These are phyloP conservation scores for Steinernema scapterisci DNA, from an alignment of 2,888 invertebrate species.

Conservation along the genomic window DNA sequence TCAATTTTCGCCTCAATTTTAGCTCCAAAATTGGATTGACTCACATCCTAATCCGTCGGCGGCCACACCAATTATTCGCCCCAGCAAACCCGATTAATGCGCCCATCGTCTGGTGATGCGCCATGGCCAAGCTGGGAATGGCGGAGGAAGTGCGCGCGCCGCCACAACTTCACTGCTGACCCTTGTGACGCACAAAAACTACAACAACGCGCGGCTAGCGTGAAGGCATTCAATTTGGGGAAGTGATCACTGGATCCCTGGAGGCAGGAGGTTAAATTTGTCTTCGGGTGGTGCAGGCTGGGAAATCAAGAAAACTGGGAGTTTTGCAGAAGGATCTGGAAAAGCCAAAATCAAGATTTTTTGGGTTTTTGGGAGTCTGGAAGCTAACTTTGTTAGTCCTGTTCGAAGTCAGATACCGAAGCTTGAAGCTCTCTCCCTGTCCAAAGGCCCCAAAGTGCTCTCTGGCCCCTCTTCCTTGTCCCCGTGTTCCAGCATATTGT, in stretches of 20 bases:
- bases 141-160: not conserved
- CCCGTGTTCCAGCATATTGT: not conserved
- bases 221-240: constrained; percentile 1
- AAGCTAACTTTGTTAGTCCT: too few relatives aligned
- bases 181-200: too few relatives aligned
- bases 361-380: too few relatives aligned
- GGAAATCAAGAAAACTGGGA: too few relatives aligned
- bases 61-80: constrained; percentile 30
- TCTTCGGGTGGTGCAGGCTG: too few relatives aligned
- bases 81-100: constrained; percentile 28
- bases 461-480: too few relatives aligned
- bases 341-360: too few relatives aligned
- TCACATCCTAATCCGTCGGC: constrained; percentile 3
- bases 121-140: not conserved
- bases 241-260: not conserved
- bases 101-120: constrained; percentile 16
- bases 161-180: not conserved
- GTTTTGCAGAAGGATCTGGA: too few relatives aligned
- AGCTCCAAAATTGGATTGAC: not conserved
- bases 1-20: constrained; percentile 12
- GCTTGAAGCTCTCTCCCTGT: too few relatives aligned
- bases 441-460: too few relatives aligned
- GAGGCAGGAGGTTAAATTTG: too few relatives aligned
- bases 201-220: not conserved
- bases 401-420: too few relatives aligned